Conservation (phyloP, 2,888 invertebrate species). For the Drosophila suboccidentalis region DNA sequence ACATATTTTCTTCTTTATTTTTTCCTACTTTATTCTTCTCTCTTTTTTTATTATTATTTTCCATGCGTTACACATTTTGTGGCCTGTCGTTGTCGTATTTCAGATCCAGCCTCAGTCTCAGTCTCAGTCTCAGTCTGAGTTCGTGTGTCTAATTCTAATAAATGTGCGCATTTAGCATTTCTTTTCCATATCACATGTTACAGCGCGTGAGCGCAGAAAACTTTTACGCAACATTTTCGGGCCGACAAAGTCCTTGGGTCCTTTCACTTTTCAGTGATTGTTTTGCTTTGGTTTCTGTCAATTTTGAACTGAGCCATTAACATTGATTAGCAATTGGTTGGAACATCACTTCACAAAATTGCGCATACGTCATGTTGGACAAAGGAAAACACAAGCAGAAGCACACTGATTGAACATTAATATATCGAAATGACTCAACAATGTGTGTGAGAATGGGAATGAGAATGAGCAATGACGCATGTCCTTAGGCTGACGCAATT, state of each 20-base stretch:
- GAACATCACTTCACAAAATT: conserved; percentile 51
- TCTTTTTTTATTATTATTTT: conserved; percentile 4
- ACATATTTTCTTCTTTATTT: conserved; percentile 19
- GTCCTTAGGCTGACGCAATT: conserved; percentile 62
- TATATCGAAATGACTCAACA: conserved; percentile 62
- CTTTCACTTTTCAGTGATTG: conserved; percentile 13
- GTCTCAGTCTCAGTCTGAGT: background rate
- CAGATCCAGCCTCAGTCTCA: background rate
- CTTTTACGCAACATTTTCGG: conserved; percentile 24
- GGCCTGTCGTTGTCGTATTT: conserved; percentile 22
- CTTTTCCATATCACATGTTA: conserved; percentile 44
- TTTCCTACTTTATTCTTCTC: background rate
- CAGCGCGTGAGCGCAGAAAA: conserved; percentile 15
- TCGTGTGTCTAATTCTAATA: conserved; percentile 37
- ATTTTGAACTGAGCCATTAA: conserved; percentile 52
- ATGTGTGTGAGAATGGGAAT: conserved; percentile 12
- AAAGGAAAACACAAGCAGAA: conserved; percentile 3
- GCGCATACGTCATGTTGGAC: conserved; percentile 64
- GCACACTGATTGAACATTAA: conserved; percentile 11
- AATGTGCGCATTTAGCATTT: conserved; percentile 49
- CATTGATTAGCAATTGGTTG: conserved; percentile 70
- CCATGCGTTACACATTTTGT: conserved; percentile 29
- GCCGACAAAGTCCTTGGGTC: background rate
- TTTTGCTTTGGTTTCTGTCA: conserved; percentile 8
- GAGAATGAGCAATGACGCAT: conserved; percentile 41